Evolutionary conservation across 2,113 vertebrate species (phyloP), one percentile per base, ranked within the genome.

Genomic region (Axis porcinus): DNA sequence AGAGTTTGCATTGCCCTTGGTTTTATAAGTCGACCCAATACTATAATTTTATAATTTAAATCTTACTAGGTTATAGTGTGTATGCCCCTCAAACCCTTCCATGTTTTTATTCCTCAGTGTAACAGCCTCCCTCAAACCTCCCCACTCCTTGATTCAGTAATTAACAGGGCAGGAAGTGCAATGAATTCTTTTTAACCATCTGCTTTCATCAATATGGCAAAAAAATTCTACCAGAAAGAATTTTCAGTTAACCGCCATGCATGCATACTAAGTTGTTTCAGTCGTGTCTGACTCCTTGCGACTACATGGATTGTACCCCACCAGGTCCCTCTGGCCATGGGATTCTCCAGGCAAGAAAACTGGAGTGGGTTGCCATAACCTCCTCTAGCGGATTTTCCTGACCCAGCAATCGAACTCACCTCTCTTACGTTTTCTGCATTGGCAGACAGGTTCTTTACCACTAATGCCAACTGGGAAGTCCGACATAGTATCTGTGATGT

Each of bases 401-500:
- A 74, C 70, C 6, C 70, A 74, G 21, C 10, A 25, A 43, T 25
- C 0, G 5, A 40, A 74, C 19, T 36, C 36, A 13, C 70, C 9
- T 40, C 36, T 74, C 9, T 40, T 40, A 25, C 25, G 36, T 74
- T 40, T 74, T 36, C 36, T 74, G 21, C 36, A 6, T 14, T 74
- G 70, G 70, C 36, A 74, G 21, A 74, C 36, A 25, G 36, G 21
- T 74, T 74, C 36, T 74, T 74, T 74, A 74, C 67, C 10, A 40
- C 70, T 74, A 40, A 25, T 74, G 10, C 11, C 21, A 40, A 11
- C 36, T 40, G 36, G 11, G 21, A 43, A 74, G 11, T 36, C 36
- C 70, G 25, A 25, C 36, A 25, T 78, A 40, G 3, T 95, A 21
- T 97, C 57, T 93, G 33, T 95, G 67, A 97, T 88, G 60, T 97